Percentiles rank a stretch among this genome's conserved stretches.
These are phyloP conservation scores for Ridgeia piscesae DNA, from an alignment of 1,140 invertebrate genomes.

Conservation along the genomic window DNA sequence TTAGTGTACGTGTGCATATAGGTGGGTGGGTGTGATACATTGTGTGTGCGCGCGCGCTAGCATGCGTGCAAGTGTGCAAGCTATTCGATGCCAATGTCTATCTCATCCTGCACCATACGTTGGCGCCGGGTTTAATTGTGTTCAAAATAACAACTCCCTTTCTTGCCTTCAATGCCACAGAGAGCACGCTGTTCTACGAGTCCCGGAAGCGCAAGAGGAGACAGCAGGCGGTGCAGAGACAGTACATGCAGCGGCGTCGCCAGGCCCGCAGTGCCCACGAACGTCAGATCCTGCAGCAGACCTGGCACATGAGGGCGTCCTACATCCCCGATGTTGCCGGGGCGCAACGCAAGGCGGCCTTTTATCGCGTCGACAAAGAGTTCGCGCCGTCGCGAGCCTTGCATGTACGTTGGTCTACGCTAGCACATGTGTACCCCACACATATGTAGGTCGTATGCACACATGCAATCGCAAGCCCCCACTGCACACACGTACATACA, in stretches of 20 bases:
- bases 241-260: neutral
- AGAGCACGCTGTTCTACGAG: neutral
- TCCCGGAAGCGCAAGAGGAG: neutral
- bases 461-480: no score
- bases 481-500: no score
- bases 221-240: neutral
- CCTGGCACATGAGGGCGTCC: neutral
- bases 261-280: neutral
- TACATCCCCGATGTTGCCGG: neutral
- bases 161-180: neutral
- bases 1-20: no score
- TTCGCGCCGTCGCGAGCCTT: neutral
- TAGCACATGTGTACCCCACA: no score
- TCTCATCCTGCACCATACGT: neutral
- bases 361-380: neutral
- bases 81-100: neutral
- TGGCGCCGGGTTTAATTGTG: no score
- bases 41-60: no score
- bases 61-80: no score
- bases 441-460: no score
- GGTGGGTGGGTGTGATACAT: no score
- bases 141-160: neutral
- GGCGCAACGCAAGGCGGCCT: neutral
- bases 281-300: conserved; percentile 7
- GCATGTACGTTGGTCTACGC: neutral